A percentile compares a stretch with the other conserved stretches of the same genome.
Conservation (phyloP, 2,888 invertebrate genomes). For the Kuschelorhynchus macadamiae region DNA sequence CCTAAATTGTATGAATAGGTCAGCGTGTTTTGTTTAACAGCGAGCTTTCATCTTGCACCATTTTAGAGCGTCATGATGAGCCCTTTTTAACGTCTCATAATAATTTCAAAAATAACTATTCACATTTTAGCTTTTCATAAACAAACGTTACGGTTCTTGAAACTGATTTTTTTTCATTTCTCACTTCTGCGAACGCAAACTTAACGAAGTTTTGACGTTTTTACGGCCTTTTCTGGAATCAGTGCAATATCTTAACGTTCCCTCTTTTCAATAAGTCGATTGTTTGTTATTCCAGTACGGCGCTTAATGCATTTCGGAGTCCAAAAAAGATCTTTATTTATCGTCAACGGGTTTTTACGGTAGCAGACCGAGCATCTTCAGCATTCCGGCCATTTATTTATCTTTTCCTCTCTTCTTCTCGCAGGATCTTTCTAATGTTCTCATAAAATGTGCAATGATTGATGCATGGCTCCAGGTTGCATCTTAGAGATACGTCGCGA, state of each 20-base stretch:
- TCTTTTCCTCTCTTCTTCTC: not conserved
- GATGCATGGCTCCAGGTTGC: not conserved
- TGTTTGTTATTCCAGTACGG: not conserved
- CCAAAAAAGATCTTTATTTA: not conserved
- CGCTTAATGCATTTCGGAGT: not conserved
- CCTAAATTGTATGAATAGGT: too few species aligned
- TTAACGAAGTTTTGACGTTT: not conserved
- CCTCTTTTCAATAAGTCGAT: not conserved
- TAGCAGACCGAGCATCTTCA: not conserved
- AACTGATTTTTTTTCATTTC: too few species aligned
- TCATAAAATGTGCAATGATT: not conserved
- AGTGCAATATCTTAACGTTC: not conserved
- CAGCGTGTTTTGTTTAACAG: too few species aligned
- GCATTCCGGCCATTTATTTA: not conserved
- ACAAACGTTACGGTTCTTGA: too few species aligned
- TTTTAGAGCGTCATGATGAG: too few species aligned
- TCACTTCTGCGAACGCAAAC: too few species aligned
- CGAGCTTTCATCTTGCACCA: too few species aligned
- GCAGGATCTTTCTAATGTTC: not conserved
- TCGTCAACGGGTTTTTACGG: not conserved
- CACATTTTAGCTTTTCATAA: too few species aligned
- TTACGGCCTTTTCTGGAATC: not conserved
- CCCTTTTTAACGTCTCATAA: too few species aligned
- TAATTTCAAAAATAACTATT: too few species aligned
- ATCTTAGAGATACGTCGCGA: too few species aligned